Evolutionary conservation across 2,113 vertebrate genomes (phyloP).

Genomic region (Osmerus eperlanus): DNA sequence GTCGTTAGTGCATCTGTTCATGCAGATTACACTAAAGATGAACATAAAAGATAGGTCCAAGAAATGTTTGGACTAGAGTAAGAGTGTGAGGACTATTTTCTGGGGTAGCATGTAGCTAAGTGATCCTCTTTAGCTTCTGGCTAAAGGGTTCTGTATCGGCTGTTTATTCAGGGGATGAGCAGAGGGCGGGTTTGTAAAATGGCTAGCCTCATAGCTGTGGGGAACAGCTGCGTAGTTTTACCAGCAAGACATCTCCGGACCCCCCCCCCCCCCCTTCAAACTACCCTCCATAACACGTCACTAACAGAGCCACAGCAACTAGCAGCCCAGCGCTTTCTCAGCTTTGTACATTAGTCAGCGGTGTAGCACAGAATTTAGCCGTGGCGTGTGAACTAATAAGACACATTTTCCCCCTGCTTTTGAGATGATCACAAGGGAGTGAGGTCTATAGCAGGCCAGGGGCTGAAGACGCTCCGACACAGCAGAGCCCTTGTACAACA

Average conservation of each 20-base stretch:
- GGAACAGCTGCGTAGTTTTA: constrained; percentile 61
- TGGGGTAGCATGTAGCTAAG: background rate
- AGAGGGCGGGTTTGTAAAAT: constrained; percentile 29
- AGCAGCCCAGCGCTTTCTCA: constrained; percentile 60
- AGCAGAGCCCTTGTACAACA: constrained; percentile 69
- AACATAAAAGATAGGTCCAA: constrained; percentile 1
- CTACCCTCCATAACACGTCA: constrained; percentile 48
- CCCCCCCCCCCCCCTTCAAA: constrained; percentile 27
- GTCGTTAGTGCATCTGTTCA: constrained; percentile 7
- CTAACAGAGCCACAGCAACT: constrained; percentile 52
- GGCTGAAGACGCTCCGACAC: constrained; percentile 41
- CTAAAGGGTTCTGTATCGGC: background rate
- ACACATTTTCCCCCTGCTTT: constrained; percentile 62
- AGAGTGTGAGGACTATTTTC: background rate
- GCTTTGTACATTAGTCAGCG: constrained; percentile 74
- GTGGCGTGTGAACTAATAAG: constrained; percentile 67
- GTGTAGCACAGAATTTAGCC: constrained; percentile 72
- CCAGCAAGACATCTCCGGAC: constrained; percentile 32
- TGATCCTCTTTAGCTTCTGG: constrained; percentile 23
- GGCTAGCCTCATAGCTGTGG: constrained; percentile 25
- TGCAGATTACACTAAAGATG: constrained; percentile 22
- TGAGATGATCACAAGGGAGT: constrained; percentile 64
- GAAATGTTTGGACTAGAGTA: background rate
- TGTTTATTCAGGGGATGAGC: constrained; percentile 38
- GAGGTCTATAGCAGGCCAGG: constrained; percentile 47